Conservation (phyloP, 1,140 invertebrate species). For the Hyphantria cunea region DNA sequence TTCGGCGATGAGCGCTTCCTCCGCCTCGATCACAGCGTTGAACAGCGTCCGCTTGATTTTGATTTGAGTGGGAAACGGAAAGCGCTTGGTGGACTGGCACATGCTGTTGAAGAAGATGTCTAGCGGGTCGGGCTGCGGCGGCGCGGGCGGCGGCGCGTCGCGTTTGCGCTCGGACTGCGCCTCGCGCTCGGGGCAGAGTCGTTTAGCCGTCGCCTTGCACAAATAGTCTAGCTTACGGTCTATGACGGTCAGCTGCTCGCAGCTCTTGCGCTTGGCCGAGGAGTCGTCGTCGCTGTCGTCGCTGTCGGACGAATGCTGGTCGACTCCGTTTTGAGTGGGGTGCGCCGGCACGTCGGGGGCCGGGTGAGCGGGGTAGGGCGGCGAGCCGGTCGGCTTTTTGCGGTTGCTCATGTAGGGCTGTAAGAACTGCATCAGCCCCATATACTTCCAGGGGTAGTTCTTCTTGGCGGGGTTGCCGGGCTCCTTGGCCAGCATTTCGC, state of each 20-base stretch:
- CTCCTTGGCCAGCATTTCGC: conserved; percentile 63
- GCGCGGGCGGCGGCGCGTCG: conserved; percentile 22
- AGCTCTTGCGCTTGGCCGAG: conserved; percentile 48
- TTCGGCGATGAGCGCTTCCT: conserved; percentile 68
- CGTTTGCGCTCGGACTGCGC: conserved; percentile 34
- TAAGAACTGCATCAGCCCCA: conserved; percentile 71
- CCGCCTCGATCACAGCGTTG: conserved; percentile 63
- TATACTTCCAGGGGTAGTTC: conserved; percentile 72
- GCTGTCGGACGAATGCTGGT: conserved; percentile 45
- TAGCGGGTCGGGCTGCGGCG: conserved; percentile 55
- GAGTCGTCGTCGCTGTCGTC: conserved; percentile 54
- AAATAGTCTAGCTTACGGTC: conserved; percentile 63
- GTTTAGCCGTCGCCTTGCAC: conserved; percentile 52
- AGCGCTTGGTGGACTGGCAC: conserved; percentile 72
- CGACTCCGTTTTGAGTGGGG: conserved; percentile 30
- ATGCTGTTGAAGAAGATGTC: conserved; percentile 78
- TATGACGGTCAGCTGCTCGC: conserved; percentile 47
- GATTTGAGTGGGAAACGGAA: conserved; percentile 68
- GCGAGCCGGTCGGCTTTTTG: conserved; percentile 55
- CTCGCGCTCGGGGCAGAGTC: conserved; percentile 37
- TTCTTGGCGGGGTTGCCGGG: conserved; percentile 52
- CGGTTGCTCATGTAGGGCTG: conserved; percentile 74
- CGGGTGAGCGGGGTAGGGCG: conserved; percentile 31
- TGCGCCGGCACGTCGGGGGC: conserved; percentile 22
- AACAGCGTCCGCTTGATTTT: conserved; percentile 67